Evolutionary conservation across 2,888 invertebrate species (phyloP).

Genomic region (Empis stercorea): DNA sequence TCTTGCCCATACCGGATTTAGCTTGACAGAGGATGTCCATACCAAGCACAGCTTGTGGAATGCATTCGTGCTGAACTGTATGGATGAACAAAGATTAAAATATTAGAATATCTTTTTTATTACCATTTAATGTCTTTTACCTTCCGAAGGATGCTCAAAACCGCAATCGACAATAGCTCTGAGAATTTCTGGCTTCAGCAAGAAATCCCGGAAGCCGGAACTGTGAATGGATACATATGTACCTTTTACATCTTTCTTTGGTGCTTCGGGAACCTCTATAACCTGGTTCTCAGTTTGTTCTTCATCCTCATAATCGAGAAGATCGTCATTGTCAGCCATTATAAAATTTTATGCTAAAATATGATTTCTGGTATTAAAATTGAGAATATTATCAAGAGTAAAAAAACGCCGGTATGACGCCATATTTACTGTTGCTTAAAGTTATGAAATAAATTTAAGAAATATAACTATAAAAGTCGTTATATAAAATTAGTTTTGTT

Average conservation of each 20-base stretch:
- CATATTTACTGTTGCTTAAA: too few relatives aligned
- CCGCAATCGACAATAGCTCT: conserved; percentile 98
- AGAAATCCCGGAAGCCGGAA: conserved; percentile 95
- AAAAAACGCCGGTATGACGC: too few relatives aligned
- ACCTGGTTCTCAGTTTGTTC: conserved; percentile 76
- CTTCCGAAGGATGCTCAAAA: conserved; percentile 99
- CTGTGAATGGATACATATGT: conserved; percentile 98
- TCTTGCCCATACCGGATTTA: conserved; percentile 99
- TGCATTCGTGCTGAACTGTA: conserved; percentile 98
- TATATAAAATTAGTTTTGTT: too few relatives aligned
- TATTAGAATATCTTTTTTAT: neutral
- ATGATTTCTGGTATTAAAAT: too few relatives aligned
- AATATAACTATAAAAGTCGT: too few relatives aligned
- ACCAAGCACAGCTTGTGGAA: conserved; percentile 96
- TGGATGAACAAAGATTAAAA: neutral
- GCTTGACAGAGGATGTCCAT: conserved; percentile 99
- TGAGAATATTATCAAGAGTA: too few relatives aligned
- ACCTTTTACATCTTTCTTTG: conserved; percentile 90
- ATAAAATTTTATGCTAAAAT: neutral
- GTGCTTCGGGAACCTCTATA: conserved; percentile 51
- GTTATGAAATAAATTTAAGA: too few relatives aligned
- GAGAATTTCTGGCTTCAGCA: conserved; percentile 92
- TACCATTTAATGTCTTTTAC: conserved; percentile 37
- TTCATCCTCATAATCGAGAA: conserved; percentile 98
- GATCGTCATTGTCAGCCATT: conserved; percentile 88